Conservation (phyloP, 2,888 invertebrate species). For the Crossocerus cetratus region DNA sequence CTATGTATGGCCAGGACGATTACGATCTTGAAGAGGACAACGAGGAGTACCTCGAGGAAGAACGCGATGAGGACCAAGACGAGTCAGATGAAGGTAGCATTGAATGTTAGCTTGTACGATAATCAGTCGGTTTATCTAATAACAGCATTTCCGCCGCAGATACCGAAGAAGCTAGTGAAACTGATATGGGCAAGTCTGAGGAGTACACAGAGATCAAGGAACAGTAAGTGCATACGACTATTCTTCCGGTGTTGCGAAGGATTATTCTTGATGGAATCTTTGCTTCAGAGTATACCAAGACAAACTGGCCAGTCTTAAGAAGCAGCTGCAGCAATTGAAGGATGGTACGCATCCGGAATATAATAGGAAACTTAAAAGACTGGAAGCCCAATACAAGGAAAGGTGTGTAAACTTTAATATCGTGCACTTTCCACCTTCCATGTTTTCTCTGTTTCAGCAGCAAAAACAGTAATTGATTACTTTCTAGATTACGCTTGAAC, state of each 20-base stretch:
- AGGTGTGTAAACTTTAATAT: no score
- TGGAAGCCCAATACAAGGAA: slow-evolving; percentile 90
- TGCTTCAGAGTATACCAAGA: slow-evolving; percentile 90
- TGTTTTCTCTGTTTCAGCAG: no score
- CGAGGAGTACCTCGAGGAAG: slow-evolving; percentile 84
- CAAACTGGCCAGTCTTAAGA: slow-evolving; percentile 91
- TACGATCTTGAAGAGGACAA: slow-evolving; percentile 87
- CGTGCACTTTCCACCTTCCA: no score
- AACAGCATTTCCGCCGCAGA: slow-evolving; percentile 79
- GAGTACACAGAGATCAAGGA: slow-evolving; percentile 92
- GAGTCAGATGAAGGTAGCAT: slow-evolving; percentile 80
- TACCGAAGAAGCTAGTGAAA: slow-evolving; percentile 97
- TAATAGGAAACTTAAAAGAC: slow-evolving; percentile 86
- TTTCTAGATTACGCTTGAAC: slow-evolving; percentile 82
- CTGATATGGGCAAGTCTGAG: slow-evolving; percentile 90
- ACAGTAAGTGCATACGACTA: slow-evolving; percentile 83
- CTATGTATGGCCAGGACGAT: slow-evolving; percentile 82
- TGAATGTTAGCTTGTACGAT: slow-evolving; percentile 39
- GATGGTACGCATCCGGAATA: slow-evolving; percentile 93
- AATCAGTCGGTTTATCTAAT: neutral
- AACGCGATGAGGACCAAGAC: slow-evolving; percentile 82
- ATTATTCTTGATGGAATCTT: neutral
- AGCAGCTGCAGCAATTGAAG: slow-evolving; percentile 92
- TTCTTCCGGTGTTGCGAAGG: no score
- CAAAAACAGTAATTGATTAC: neutral